These are phyloP conservation scores for Pterobdella sp. DNA, from an alignment of 2,888 invertebrate genomes.

Conservation along the genomic window DNA sequence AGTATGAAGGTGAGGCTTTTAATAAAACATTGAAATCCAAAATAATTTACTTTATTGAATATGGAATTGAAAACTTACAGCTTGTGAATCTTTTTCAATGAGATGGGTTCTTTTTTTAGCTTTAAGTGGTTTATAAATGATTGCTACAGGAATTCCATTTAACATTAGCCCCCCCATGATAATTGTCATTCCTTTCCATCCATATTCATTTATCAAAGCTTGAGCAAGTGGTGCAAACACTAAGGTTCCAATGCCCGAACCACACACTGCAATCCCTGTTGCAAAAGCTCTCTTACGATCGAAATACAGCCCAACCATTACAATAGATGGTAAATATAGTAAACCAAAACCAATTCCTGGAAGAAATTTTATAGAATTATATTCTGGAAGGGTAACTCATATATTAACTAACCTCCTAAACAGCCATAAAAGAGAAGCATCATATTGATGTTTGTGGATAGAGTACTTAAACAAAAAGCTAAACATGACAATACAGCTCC, in stretches of 20 bases:
- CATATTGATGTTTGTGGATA: conserved; percentile 70
- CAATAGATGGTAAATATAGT: conserved; percentile 88
- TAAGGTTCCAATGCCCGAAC: conserved; percentile 87
- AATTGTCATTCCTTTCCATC: conserved; percentile 70
- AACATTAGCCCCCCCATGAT: conserved; percentile 73
- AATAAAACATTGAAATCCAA: too few relatives aligned
- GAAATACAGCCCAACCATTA: conserved; percentile 92
- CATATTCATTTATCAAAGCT: conserved; percentile 58
- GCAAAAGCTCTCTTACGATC: conserved; percentile 89
- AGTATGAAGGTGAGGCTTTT: too few relatives aligned
- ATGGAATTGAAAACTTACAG: too few relatives aligned
- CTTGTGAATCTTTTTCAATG: too few relatives aligned
- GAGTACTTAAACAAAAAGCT: conserved; percentile 67
- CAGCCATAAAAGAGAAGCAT: conserved; percentile 76
- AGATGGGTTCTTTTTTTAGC: conserved; percentile 22
- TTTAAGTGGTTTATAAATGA: conserved; percentile 73
- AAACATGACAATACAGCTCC: conserved; percentile 67
- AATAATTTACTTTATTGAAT: too few relatives aligned
- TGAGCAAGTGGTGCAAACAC: conserved; percentile 72
- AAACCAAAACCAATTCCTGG: conserved; percentile 83
- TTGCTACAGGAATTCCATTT: conserved; percentile 67
- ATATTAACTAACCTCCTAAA: conserved; percentile 63
- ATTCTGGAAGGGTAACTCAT: background rate
- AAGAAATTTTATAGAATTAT: conserved; percentile 31
- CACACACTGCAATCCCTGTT: conserved; percentile 89